phyloP scores from a whole-genome alignment of 2,888 invertebrate species.

The Villa cingulata region DNA sequence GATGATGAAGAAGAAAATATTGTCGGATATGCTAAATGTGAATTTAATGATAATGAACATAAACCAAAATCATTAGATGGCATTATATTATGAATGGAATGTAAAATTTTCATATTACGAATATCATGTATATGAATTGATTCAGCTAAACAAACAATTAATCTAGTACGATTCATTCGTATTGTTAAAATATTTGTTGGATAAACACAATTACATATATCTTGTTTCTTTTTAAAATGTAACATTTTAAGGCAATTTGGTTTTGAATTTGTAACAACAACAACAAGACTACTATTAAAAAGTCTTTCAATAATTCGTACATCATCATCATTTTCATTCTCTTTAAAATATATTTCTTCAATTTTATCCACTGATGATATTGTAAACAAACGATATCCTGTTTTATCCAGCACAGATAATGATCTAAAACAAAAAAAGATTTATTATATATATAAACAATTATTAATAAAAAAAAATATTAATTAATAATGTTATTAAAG shows the following conservation, averaged over 20 bases:
- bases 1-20: constrained; percentile 6
- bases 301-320: constrained; percentile 33
- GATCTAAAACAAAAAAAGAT: constrained; percentile 22
- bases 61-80: constrained; percentile 31
- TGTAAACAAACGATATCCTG: constrained; percentile 30
- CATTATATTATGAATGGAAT: constrained; percentile 31
- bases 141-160: constrained; percentile 30
- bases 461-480: too few species aligned
- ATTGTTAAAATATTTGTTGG: constrained; percentile 32
- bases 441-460: too few species aligned
- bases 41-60: constrained; percentile 32
- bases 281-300: constrained; percentile 33
- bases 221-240: constrained; percentile 35
- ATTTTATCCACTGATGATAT: constrained; percentile 30
- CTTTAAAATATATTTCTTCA: constrained; percentile 34
- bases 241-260: constrained; percentile 34
- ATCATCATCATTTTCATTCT: constrained; percentile 22
- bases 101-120: constrained; percentile 34
- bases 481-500: too few species aligned
- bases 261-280: constrained; percentile 31
- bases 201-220: constrained; percentile 35
- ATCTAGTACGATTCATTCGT: constrained; percentile 32
- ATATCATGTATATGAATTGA: constrained; percentile 36
- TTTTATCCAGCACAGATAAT: constrained; percentile 27
- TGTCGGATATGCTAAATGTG: constrained; percentile 32